Evolutionary conservation across 2,888 invertebrate genomes (phyloP), one percentile per base, ranked within the genome.

Genomic region (Drosophila putrida): DNA sequence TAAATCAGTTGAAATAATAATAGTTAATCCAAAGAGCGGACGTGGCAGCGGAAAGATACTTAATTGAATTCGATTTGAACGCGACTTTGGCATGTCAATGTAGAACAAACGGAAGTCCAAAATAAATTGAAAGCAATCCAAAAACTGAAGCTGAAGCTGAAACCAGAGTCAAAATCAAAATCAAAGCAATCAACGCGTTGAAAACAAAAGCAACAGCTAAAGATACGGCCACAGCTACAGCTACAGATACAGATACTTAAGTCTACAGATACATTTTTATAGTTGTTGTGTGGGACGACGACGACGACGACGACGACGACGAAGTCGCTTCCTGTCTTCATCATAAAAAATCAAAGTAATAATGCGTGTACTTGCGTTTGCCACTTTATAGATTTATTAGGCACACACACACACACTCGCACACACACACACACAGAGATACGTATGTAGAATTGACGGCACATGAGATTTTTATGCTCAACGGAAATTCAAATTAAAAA

Each of bases 401-500:
- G 74, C 77, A 33, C 67, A 62, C 59, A 64, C 65, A 64, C 64
- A 68, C 75, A 41, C 61, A 4, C 28, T 33, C 58, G 36, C 43
- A 38, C 43, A 38, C 38, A 27, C 38, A 43, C 62, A 46, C 39
- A 41, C 41, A 10, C 41, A 41, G 8, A 15, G 20, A 20, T 20
- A 20, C 20, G 20, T 9, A 39, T 9, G 31, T 31, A 31, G 36
- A 44, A 6, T 28, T n/a, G 46, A 43, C 67, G 46, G 43, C 67
- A 72, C 69, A 74, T 75, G 72, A 67, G 65, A 65, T 68, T 84
- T 84, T 82, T 79, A 74, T 87, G 82, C 82, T 79, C 62, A 88
- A 77, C 91, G 90, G 91, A 90, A 90, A 91, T 90, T 82, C 89
- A 90, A 90, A 90, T 91, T 90, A 90, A 90, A 89, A 90, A 78